These are phyloP conservation scores for Drosophila dives DNA, from an alignment of 2,888 invertebrate genomes.

Conservation along the genomic window DNA sequence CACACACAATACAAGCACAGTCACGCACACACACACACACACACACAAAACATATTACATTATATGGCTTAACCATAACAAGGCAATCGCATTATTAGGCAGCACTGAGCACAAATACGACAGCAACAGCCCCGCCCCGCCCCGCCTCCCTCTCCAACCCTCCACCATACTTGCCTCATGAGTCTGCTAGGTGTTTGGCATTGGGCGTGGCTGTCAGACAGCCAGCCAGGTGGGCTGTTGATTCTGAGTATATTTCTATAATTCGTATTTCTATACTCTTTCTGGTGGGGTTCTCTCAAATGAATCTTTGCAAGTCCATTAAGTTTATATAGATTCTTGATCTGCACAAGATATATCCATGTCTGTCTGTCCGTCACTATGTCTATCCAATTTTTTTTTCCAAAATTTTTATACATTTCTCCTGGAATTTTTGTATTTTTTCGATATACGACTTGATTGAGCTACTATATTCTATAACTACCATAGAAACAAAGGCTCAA, in stretches of 20 bases:
- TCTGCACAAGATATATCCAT: neutral
- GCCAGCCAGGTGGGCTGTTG: constrained; percentile 41
- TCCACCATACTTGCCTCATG: neutral
- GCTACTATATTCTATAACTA: neutral
- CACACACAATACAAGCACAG: constrained; percentile 42
- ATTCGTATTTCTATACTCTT: neutral
- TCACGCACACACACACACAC: constrained; percentile 8
- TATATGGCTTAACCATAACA: constrained; percentile 80
- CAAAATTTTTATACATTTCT: neutral
- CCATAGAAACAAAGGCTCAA: neutral
- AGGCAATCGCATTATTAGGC: constrained; percentile 80
- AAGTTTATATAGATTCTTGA: neutral
- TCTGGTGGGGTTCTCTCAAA: neutral
- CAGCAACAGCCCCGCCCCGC: constrained; percentile 22
- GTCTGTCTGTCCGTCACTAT: neutral
- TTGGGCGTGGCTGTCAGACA: constrained; percentile 24
- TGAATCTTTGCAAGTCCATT: neutral
- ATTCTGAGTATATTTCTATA: constrained; percentile 22
- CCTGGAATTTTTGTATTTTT: neutral
- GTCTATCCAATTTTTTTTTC: neutral
- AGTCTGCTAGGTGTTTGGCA: constrained; percentile 6
- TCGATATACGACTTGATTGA: neutral
- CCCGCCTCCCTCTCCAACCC: no score
- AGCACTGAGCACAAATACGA: constrained; percentile 63
- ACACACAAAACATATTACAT: constrained; percentile 66